Conservation (phyloP, 2,113 vertebrate species). For the Sialia sialis region DNA sequence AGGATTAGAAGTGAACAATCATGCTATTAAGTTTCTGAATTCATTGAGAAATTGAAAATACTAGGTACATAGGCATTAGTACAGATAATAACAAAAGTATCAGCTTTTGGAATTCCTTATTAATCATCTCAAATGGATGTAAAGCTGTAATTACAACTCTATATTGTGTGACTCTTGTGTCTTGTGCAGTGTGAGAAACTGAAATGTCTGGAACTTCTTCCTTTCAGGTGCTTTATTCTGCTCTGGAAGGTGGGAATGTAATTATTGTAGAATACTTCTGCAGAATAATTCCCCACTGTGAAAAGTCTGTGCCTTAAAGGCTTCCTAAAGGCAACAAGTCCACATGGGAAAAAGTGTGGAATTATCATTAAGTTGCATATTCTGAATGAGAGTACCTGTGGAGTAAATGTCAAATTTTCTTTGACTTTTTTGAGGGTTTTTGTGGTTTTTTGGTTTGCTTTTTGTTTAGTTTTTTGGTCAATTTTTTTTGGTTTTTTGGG, state of each 20-base stretch:
- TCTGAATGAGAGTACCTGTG: fast-evolving
- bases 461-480: no score
- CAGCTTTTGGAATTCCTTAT: not conserved
- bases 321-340: not conserved
- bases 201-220: not conserved
- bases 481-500: not conserved
- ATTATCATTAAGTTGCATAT: not conserved
- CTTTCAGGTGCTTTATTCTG: not conserved
- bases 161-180: not conserved
- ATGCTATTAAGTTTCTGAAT: not conserved
- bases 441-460: not conserved
- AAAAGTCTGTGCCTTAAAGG: not conserved
- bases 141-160: not conserved
- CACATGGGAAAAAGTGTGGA: not conserved
- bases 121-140: not conserved
- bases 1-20: slow-evolving; percentile 5
- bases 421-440: not conserved
- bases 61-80: not conserved
- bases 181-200: not conserved
- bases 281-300: not conserved
- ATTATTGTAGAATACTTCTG: not conserved
- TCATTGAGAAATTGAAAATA: not conserved
- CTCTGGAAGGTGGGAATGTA: not conserved
- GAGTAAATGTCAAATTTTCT: not conserved
- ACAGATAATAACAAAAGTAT: not conserved